A percentile compares a stretch with the other conserved stretches of the same genome.
Evolutionary conservation across 2,797 vertebrate species (phyloP).

Genomic region (Nyctalus aviator): DNA sequence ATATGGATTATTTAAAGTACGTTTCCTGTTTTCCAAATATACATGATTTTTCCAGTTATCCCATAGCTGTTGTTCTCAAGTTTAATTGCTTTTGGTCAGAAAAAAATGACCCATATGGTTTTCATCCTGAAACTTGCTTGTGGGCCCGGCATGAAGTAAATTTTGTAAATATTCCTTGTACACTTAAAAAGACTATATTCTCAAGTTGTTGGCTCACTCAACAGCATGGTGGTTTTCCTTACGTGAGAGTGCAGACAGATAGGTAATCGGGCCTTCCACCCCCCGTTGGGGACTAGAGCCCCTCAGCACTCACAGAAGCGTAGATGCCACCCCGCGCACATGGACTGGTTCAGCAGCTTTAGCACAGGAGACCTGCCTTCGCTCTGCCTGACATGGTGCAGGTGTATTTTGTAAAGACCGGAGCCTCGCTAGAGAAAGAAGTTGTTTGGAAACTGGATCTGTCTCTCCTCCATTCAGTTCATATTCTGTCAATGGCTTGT

Average conservation of each 20-base stretch:
- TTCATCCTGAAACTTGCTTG: slow-evolving; percentile 1
- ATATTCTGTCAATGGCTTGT: background rate
- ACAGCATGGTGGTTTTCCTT: background rate
- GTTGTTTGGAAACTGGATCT: background rate
- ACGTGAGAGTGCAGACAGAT: background rate
- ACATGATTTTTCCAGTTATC: background rate
- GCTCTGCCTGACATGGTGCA: background rate
- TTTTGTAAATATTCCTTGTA: slow-evolving; percentile 21
- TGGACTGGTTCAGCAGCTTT: background rate
- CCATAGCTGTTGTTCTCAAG: background rate
- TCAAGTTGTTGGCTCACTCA: background rate
- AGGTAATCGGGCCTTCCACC: background rate
- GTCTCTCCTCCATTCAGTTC: background rate
- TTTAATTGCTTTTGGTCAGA: slow-evolving; percentile 11
- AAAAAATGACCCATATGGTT: slow-evolving; percentile 32
- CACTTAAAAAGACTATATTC: slow-evolving; percentile 10
- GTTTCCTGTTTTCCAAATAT: background rate
- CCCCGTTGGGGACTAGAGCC: background rate
- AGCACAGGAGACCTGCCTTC: background rate
- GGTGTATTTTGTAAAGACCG: background rate
- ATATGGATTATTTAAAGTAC: slow-evolving; percentile 6
- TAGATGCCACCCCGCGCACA: background rate
- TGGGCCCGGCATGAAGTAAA: background rate
- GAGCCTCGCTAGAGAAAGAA: background rate
- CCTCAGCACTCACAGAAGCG: background rate